Base-by-base conservation (phyloP, 2,113 vertebrate genomes). In the Ondatra zibethicus region DNA sequence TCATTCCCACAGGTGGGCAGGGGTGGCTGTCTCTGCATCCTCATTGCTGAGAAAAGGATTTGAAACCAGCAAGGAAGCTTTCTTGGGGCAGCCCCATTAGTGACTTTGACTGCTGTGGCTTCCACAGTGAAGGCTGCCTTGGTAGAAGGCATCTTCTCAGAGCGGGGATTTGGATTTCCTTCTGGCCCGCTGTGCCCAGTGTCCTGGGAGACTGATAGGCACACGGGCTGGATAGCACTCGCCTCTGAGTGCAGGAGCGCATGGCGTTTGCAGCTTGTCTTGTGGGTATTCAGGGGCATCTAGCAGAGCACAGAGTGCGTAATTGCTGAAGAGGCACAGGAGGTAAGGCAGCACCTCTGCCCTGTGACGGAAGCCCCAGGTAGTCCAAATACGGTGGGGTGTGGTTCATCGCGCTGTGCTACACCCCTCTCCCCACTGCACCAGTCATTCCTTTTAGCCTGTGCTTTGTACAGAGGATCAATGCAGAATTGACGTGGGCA, bases 41-140 rank as follows among this genome's bases (percentile, higher is more conserved):
- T 97, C 95, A 66, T 94, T 88, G 88, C 68, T 91, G 96, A 97
- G 97, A 95, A 93, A 89, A 94, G 84, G 93, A 93, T 95, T 98
- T 96, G 96, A 92, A 97, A 92, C 90, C 31, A 76, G 55, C 90
- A 95, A 65, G 96, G 96, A 89, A 94, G 97, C 95, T 88, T 81
- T 94, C 86, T 95, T 31, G 39, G 61, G 39, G 25, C 36, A 90
- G 96, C 87, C 78, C 95, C 95, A 95, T 96, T 82, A 96, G 95
- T 88, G 0, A 45, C 96, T 98, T 97, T 98, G 97, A 97, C 88
- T 96, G 97, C 94, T 95, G 92, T 19, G 91, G 92, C 89, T 88
- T 97, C 96, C 61, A 61, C 72, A 93, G 85, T 36, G 65, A 84
- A 93, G 90, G 95, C n/a, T 96, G 23, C 39, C 29, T 19, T 33